These are phyloP conservation scores for Amblyornis subalaris DNA, from an alignment of 2,113 vertebrate genomes.

Conservation along the genomic window DNA sequence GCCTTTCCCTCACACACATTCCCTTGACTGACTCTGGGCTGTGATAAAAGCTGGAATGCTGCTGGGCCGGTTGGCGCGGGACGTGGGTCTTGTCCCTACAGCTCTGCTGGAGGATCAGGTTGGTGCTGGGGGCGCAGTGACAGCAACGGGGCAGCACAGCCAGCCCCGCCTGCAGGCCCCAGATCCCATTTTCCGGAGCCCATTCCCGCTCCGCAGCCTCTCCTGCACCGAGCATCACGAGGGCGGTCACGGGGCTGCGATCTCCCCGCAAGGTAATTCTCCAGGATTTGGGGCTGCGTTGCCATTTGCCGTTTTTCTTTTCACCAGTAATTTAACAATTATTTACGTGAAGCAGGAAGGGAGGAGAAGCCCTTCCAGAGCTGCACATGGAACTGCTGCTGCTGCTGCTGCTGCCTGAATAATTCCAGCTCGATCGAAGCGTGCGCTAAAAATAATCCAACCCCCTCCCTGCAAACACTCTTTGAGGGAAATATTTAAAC, in stretches of 20 bases:
- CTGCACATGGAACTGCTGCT: background rate
- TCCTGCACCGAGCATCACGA: rapidly evolving
- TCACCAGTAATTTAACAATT: background rate
- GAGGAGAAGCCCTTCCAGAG: background rate
- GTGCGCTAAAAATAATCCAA: background rate
- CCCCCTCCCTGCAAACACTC: background rate
- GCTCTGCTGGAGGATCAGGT: background rate
- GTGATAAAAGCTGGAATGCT: background rate
- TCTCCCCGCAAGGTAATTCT: rapidly evolving
- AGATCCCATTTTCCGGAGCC: rapidly evolving
- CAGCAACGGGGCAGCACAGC: no score
- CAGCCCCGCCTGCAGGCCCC: rapidly evolving
- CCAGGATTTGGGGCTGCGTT: background rate
- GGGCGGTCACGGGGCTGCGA: background rate
- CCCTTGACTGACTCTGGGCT: background rate
- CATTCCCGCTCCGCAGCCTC: rapidly evolving
- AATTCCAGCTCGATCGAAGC: background rate
- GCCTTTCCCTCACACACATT: background rate
- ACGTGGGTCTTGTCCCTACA: background rate
- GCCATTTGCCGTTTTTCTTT: background rate
- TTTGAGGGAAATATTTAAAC: background rate
- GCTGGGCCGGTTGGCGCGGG: background rate
- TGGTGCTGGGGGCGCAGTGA: rapidly evolving
- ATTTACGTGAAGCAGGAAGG: background rate
- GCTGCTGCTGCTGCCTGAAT: background rate